phyloP scores from a whole-genome alignment of 2,888 invertebrate species.

The Pollenia labialis region DNA sequence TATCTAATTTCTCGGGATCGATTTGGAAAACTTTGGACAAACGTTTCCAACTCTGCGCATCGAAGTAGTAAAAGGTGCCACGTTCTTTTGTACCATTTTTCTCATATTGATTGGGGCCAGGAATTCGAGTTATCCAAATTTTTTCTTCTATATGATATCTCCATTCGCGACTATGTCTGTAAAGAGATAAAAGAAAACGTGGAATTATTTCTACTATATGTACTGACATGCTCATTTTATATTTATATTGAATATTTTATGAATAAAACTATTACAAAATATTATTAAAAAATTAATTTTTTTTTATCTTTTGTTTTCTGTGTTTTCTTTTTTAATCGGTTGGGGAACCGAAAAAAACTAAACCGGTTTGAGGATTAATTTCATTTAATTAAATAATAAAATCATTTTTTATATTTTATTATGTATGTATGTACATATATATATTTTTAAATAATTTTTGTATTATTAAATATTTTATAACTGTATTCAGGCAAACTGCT shows the following conservation, averaged over 20 bases:
- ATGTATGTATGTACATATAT: too few relatives aligned
- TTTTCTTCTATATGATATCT: conserved; percentile 99
- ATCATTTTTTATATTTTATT: too few relatives aligned
- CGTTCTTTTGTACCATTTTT: conserved; percentile 98
- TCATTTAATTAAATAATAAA: too few relatives aligned
- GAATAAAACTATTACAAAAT: too few relatives aligned
- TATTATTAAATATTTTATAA: too few relatives aligned
- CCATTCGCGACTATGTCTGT: conserved; percentile 98
- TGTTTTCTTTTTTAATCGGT: too few relatives aligned
- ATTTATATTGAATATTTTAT: not conserved
- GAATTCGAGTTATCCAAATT: conserved; percentile 99
- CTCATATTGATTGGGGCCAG: conserved; percentile 95
- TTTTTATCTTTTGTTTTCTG: too few relatives aligned
- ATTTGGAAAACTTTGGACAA: conserved; percentile 99
- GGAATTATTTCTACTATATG: not conserved
- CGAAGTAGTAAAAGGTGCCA: conserved; percentile 99
- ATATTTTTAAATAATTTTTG: too few relatives aligned
- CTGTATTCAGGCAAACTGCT: too few relatives aligned
- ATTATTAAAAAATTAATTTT: too few relatives aligned
- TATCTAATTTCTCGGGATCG: conserved; percentile 99
- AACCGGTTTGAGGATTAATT: too few relatives aligned
- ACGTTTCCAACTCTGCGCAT: conserved; percentile 99
- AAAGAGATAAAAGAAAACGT: conserved; percentile 6
- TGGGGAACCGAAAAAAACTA: too few relatives aligned
- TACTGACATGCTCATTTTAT: not conserved